Percentiles rank a stretch among this genome's conserved stretches.
Conservation (phyloP, 2,888 invertebrate species). For the Rhynchonema sp. region DNA sequence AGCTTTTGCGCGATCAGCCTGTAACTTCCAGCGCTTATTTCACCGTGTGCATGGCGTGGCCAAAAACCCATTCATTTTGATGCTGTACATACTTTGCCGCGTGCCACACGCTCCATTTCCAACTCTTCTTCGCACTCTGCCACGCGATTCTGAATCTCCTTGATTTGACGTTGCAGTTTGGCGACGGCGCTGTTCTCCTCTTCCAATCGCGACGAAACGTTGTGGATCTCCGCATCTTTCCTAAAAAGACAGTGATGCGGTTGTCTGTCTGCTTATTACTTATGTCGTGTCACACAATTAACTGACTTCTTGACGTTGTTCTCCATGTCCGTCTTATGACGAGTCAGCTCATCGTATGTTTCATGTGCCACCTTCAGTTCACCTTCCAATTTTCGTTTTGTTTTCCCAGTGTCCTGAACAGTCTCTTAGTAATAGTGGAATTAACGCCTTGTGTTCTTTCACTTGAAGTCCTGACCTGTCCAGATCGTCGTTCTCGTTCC, state of each 20-base stretch:
- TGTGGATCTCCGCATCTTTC: conserved; percentile 71
- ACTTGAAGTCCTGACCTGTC: too few species aligned
- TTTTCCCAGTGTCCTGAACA: neutral
- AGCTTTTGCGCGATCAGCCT: conserved; percentile 87
- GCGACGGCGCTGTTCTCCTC: conserved; percentile 94
- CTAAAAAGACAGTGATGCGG: too few species aligned
- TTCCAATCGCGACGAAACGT: conserved; percentile 71
- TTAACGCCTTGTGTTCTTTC: too few species aligned
- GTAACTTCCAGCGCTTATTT: too few species aligned
- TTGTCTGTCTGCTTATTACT: too few species aligned
- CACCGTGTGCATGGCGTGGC: too few species aligned
- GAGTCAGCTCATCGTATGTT: conserved; percentile 21
- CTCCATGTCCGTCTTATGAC: conserved; percentile 23
- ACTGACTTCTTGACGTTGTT: conserved; percentile 17
- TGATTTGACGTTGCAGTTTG: conserved; percentile 95
- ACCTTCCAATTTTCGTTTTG: conserved; percentile 21
- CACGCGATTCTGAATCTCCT: conserved; percentile 84
- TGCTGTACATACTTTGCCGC: conserved; percentile 44
- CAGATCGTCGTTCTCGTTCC: conserved; percentile 95
- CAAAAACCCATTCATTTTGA: too few species aligned
- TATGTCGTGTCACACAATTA: too few species aligned
- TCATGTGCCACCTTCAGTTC: conserved; percentile 28
- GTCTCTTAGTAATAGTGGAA: too few species aligned
- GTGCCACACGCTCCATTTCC: conserved; percentile 54
- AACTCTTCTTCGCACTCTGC: conserved; percentile 98